Evolutionary conservation across 1,140 invertebrate species (phyloP), one percentile per base, ranked within the genome.

Genomic region (Nymphalis io): DNA sequence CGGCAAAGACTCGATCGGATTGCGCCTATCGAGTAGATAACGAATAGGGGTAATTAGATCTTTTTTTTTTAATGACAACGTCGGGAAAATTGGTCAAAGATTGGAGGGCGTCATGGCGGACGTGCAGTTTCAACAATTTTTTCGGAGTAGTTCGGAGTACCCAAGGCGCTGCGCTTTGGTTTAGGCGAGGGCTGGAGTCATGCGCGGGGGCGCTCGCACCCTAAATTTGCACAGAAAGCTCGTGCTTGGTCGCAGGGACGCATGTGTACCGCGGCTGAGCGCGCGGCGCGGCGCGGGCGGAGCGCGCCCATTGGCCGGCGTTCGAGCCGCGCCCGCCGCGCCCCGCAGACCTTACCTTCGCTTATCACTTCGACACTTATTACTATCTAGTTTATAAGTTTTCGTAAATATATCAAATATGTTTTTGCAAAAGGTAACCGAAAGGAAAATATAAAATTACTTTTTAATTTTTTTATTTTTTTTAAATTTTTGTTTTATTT

Each of bases 151-250:
- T 75, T 80, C 18, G 12, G 20, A 12, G n/a, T 20, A 16, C 11
- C 48, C 40, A 15, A 38, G 40, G 13, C 1, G 4, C 0, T 5
- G 8, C 1, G 60, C 23, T 33, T 48, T 15, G 62, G 51, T n/a
- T 33, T 46, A 0, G 48, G n/a, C 33, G 62, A 33, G 3, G 62
- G 16, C 39, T 12, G 39, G 53, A 18, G 57, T 51, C 38, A 21
- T 86, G 87, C 87, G 85, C 85, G 82, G 74, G 83, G 81, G 55
- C 51, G 70, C 27, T 39, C 66, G 73, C 58, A 73, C 73, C 78
- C 75, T 87, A 85, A 89, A 87, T 69, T 68, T 83, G 76, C 78
- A 85, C 78, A 89, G 82, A 89, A 88, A 82, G 71, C 73, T 67
- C 59, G 55, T 70, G 69, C 75, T 78, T n/a, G 61, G n/a, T 70